A percentile compares a stretch with the other conserved stretches of the same genome.
Conservation (phyloP, 2,113 vertebrate species). For the Poecile atricapillus region DNA sequence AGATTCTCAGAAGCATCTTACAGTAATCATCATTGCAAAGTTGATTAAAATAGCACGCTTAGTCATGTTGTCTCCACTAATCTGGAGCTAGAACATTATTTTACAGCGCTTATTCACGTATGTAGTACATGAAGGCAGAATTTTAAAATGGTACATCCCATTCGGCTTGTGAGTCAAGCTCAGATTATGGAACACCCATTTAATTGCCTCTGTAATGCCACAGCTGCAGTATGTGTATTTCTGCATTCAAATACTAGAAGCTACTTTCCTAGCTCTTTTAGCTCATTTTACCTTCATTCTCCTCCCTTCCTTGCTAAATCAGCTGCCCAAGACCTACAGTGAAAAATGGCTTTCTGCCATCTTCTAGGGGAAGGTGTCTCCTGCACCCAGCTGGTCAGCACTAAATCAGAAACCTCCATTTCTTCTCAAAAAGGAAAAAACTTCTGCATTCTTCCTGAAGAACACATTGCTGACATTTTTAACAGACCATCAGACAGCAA, state of each 20-base stretch:
- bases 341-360: constrained; percentile 1
- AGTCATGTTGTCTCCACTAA: constrained; percentile 49
- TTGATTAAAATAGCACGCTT: constrained; percentile 53
- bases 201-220: constrained; percentile 58
- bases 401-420: constrained; percentile 1
- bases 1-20: constrained; percentile 11
- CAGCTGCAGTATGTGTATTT: constrained; percentile 49
- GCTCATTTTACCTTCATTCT: constrained; percentile 47
- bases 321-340: not conserved
- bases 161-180: constrained; percentile 33
- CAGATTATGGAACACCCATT: constrained; percentile 60
- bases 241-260: constrained; percentile 31
- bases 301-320: not conserved
- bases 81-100: constrained; percentile 25
- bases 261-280: constrained; percentile 27
- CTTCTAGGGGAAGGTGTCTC: not conserved
- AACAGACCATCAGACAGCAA: not conserved
- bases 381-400: not conserved
- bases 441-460: not conserved
- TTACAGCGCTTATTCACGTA: not conserved
- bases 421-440: not conserved
- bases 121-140: constrained; percentile 36
- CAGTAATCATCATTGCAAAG: constrained; percentile 29
- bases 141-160: constrained; percentile 21
- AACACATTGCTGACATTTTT: not conserved